Base-by-base conservation (phyloP, 2,888 invertebrate species). In the Rotaria magnacalcarata region DNA sequence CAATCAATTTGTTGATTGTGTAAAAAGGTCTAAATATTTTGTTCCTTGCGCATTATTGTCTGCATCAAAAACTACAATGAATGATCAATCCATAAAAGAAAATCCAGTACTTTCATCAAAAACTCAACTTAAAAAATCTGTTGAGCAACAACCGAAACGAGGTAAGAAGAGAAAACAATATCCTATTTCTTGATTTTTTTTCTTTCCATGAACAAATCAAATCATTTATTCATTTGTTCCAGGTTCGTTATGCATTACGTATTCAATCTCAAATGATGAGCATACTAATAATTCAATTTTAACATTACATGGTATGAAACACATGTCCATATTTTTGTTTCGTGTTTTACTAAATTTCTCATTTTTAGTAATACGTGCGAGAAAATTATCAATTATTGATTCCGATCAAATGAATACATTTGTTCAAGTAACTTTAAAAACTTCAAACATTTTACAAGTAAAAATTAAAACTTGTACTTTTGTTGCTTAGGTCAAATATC, bases 161-260 rank as follows among this genome's bases (percentile, higher is more conserved):
- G 67, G 67, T 67, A 67, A 14, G 52, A 52, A 52, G 47, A 47
- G 4, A 47, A 47, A 47, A 7, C 7, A 11, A 27, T 11, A 4
- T 14, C 27, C 2, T 52, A 11, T 52, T 14, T 10, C n/a, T 60
- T 27, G 27, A n/a, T n/a, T 34, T 34, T 34, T 34, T 34, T 34
- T 34, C 34, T 34, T 34, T 34, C 34, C 34, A 34, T 34, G 34
- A 34, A 34, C 34, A 34, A 34, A 34, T 34, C 34, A 34, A 43
- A 21, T 11, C 2, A 43, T 75, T 14, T 43, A 47, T n/a, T 80
- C 47, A 67, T 67, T 67, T 43, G n/a, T 80, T 80, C 47, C 47
- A 80, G 80, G 80, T n/a, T 80, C 80, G 24, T 80, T 80, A 47
- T 80, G 80, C n/a, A 47, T 80, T 47, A 47, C 80, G n/a, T 80